Evolutionary conservation across 2,888 invertebrate genomes (phyloP), one percentile per base, ranked within the genome.

Genomic region (Drosophila colorata): DNA sequence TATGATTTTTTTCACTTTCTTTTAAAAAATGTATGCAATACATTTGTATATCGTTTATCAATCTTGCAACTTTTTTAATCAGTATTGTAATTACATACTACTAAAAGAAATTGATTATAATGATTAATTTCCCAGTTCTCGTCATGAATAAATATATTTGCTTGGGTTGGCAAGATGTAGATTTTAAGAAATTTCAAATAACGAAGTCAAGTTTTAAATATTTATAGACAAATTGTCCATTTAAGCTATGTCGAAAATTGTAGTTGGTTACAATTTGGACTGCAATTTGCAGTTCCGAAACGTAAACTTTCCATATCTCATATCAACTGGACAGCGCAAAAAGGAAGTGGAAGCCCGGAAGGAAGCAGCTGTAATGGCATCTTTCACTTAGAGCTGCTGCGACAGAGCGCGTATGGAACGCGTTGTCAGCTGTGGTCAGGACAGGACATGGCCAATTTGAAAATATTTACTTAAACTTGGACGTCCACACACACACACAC

Each of bases 391-490:
- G 67, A 53, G 46, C 61, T 59, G 69, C 56, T 87, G 78, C 53
- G 69, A 63, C 57, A 51, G 49, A 65, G 13, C 31, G 38, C 85
- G 89, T 87, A 69, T 55, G 64, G 43, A 55, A 18, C 40, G 56
- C 63, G 53, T 41, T 48, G 57, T n/a, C n/a, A 25, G 35, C 9
- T 78, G 56, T 23, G 70, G 64, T 61, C 65, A 61, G 67, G 51
- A 40, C 76, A 88, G 83, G 88, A 89, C 88, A 89, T 82, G 85
- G 88, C 84, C 85, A 86, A 86, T 86, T 89, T 80, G 52, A 88
- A 89, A 86, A 89, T 86, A 89, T 89, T 86, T 86, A 83, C 85
- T 89, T 83, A 74, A 87, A 83, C 69, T 88, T 89, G 73, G 74
- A 57, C 56, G 40, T 20, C 38, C 16, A 41, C 28, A 51, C 55